Evolutionary conservation across 1,140 invertebrate species (phyloP).

Genomic region (Agrypnia vestita): DNA sequence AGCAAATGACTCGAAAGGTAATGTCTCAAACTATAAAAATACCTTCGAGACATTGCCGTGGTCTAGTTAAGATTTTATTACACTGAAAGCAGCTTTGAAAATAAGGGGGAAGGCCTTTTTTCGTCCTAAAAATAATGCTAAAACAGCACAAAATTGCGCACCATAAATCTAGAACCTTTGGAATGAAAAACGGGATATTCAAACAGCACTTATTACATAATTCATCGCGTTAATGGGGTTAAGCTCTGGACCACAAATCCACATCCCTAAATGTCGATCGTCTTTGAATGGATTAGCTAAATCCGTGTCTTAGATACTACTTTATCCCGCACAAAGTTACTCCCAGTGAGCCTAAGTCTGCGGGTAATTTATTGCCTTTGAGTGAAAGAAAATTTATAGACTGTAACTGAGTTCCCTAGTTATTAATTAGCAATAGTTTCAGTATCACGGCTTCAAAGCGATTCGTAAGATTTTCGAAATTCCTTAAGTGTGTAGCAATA

Average conservation of each 20-base stretch:
- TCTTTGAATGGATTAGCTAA: slow-evolving; percentile 27
- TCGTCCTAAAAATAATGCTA: not conserved
- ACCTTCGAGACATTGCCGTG: too few species aligned
- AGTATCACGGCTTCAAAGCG: not conserved
- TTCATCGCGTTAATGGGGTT: slow-evolving; percentile 36
- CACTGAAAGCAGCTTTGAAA: not conserved
- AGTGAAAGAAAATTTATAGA: slow-evolving; percentile 42
- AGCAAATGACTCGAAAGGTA: too few species aligned
- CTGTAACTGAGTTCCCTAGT: not conserved
- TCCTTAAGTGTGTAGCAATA: too few species aligned
- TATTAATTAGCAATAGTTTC: slow-evolving; percentile 5
- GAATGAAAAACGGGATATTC: slow-evolving; percentile 34
- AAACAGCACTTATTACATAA: slow-evolving; percentile 36
- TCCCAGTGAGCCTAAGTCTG: not conserved
- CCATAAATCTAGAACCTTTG: slow-evolving; percentile 21
- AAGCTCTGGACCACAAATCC: slow-evolving; percentile 6
- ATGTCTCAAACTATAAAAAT: too few species aligned
- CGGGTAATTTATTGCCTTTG: slow-evolving; percentile 35
- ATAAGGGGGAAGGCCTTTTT: not conserved
- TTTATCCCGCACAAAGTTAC: slow-evolving; percentile 20
- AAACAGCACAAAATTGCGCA: not conserved
- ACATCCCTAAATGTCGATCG: slow-evolving; percentile 32
- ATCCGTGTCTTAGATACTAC: slow-evolving; percentile 2
- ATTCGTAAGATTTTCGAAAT: too few species aligned
- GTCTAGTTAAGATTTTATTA: too few species aligned